Evolutionary conservation across 1,140 invertebrate genomes (phyloP).

Genomic region (Acromyrmex charruanus): DNA sequence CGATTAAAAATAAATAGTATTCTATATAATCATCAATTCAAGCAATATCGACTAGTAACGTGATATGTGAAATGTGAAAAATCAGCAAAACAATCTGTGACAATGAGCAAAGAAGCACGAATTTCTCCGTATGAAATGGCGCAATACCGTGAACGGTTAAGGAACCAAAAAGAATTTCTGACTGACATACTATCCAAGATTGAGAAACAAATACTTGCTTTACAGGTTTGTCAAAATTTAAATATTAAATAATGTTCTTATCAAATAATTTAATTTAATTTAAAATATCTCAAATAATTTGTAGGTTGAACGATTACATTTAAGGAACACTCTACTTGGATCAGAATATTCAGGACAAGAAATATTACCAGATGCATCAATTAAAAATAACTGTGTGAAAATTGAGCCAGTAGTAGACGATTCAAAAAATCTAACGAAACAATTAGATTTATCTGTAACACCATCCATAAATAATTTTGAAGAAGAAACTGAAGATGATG

Average conservation of each 20-base stretch:
- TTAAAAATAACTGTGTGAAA: background rate
- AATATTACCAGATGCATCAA: background rate
- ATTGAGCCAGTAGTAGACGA: background rate
- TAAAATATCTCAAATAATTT: conserved; percentile 13
- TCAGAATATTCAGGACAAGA: background rate
- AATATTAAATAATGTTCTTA: background rate
- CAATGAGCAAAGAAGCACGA: conserved; percentile 21
- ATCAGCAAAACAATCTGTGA: background rate
- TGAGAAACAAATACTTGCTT: conserved; percentile 79
- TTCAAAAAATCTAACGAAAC: background rate
- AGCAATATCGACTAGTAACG: background rate
- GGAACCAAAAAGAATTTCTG: conserved; percentile 76
- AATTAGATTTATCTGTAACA: conserved; percentile 64
- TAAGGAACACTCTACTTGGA: conserved; percentile 69
- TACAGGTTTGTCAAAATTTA: conserved; percentile 76
- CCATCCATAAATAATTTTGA: conserved; percentile 17
- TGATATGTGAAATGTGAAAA: background rate
- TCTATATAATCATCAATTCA: background rate
- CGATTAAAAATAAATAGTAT: background rate
- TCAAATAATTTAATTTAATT: background rate
- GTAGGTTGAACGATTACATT: conserved; percentile 82
- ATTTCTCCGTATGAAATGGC: conserved; percentile 3
- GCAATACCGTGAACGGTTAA: conserved; percentile 39
- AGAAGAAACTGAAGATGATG: conserved; percentile 79
- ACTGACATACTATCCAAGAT: conserved; percentile 75